Conservation (phyloP, 2,888 invertebrate genomes). For the Taphrorychus bicolor region DNA sequence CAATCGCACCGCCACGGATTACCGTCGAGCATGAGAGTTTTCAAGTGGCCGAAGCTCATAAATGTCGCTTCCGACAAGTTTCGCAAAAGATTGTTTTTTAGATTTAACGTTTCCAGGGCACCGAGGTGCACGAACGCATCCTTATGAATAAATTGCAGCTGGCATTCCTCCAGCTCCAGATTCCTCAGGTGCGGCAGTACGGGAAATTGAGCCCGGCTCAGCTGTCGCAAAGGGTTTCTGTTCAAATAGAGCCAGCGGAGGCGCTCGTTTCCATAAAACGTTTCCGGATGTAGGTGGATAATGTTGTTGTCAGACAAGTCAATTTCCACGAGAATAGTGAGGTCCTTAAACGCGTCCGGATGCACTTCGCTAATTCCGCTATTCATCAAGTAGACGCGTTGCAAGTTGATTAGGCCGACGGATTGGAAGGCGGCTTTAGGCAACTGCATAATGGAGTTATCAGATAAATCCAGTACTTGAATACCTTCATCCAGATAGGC, state of each 20-base stretch:
- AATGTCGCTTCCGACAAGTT: constrained; percentile 72
- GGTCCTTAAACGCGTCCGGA: constrained; percentile 84
- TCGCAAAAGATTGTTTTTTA: constrained; percentile 81
- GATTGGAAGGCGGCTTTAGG: constrained; percentile 81
- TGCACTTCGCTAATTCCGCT: constrained; percentile 79
- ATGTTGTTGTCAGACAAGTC: constrained; percentile 86
- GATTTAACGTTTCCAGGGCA: constrained; percentile 76
- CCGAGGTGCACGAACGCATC: constrained; percentile 79
- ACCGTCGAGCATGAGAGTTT: constrained; percentile 80
- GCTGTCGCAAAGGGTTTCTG: constrained; percentile 79
- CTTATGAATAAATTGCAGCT: constrained; percentile 75
- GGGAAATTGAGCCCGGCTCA: constrained; percentile 83
- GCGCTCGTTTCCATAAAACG: constrained; percentile 85
- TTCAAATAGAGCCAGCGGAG: constrained; percentile 78
- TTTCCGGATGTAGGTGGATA: constrained; percentile 75
- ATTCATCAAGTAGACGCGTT: constrained; percentile 80
- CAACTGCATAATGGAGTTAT: constrained; percentile 78
- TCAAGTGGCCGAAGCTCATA: constrained; percentile 76
- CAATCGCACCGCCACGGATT: constrained; percentile 94
- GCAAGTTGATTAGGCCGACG: constrained; percentile 82
- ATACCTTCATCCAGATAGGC: constrained; percentile 74
- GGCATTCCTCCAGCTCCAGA: constrained; percentile 82
- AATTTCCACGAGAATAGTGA: constrained; percentile 85
- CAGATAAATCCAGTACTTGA: constrained; percentile 85
- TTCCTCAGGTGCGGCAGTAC: constrained; percentile 79